Evolutionary conservation across 2,797 vertebrate genomes (phyloP).

Genomic region (Hypotaenidia philippensis): DNA sequence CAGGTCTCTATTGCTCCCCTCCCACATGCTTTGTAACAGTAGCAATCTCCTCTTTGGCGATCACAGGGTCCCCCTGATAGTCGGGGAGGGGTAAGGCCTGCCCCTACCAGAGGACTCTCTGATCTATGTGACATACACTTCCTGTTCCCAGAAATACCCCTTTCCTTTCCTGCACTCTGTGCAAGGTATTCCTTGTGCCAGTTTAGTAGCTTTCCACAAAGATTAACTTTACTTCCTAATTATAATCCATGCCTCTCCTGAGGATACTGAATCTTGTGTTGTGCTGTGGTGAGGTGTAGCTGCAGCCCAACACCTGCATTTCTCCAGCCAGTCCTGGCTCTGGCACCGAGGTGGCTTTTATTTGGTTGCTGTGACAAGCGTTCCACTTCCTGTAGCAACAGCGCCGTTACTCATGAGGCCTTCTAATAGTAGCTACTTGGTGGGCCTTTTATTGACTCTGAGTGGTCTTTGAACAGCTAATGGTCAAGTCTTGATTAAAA

Average conservation of each 20-base stretch:
- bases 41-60: neutral
- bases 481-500: constrained; percentile 20
- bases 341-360: neutral
- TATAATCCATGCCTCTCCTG: neutral
- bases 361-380: neutral
- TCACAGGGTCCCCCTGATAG: neutral
- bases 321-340: neutral
- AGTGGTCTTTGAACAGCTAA: neutral
- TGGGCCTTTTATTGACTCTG: neutral
- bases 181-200: neutral
- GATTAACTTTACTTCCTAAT: neutral
- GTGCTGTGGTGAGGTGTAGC: neutral
- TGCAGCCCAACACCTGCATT: neutral
- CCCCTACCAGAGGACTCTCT: neutral
- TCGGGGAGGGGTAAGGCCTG: neutral
- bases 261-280: neutral
- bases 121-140: neutral
- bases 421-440: neutral
- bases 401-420: neutral
- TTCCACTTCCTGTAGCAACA: neutral
- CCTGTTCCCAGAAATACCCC: neutral
- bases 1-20: neutral
- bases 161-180: neutral
- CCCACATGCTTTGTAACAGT: neutral
- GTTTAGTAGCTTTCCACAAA: neutral